Percentiles rank a stretch among this genome's conserved stretches.
phyloP scores from a whole-genome alignment of 2,888 invertebrate species.

The Tetragnatha montana region DNA sequence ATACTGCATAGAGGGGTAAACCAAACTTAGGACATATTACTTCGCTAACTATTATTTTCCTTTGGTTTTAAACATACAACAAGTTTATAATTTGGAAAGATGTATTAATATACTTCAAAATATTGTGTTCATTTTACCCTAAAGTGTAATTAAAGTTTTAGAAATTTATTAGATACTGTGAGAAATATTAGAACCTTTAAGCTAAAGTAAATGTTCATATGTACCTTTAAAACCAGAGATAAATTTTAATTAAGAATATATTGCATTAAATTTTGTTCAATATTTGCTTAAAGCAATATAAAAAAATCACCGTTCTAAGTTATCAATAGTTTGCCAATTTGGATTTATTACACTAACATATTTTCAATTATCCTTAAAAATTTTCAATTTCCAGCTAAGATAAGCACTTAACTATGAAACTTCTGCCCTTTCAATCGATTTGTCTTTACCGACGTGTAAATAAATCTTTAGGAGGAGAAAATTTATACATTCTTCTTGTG shows the following conservation, averaged over 20 bases:
- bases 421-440: background rate
- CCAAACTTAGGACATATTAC: too few species aligned
- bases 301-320: background rate
- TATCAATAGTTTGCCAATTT: background rate
- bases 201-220: too few species aligned
- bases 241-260: background rate
- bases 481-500: background rate
- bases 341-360: background rate
- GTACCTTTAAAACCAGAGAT: too few species aligned
- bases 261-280: background rate
- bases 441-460: background rate
- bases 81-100: background rate
- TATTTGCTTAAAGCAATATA: background rate
- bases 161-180: background rate
- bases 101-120: background rate
- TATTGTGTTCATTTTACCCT: background rate
- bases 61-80: background rate
- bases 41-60: too few species aligned
- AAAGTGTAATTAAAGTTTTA: background rate
- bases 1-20: too few species aligned
- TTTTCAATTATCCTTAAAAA: background rate
- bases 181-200: too few species aligned
- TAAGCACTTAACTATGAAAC: constrained; percentile 1
- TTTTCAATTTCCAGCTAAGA: background rate
- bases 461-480: constrained; percentile 20